Percentiles rank a stretch among this genome's conserved stretches.
These are phyloP conservation scores for Isoperla grammatica DNA, from an alignment of 2,888 invertebrate species.

Conservation along the genomic window DNA sequence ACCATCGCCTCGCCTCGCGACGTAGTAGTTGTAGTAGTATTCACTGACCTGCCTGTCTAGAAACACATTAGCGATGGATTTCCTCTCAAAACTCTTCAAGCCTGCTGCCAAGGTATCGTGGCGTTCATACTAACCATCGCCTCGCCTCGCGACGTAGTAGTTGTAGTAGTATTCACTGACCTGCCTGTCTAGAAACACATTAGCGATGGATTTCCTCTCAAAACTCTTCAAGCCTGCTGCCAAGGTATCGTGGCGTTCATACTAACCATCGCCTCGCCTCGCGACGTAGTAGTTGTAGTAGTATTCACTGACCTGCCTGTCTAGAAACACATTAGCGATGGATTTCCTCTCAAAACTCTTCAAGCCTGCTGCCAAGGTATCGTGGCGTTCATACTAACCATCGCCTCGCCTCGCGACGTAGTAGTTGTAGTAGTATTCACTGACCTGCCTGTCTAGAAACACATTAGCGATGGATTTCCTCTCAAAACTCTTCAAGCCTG, in stretches of 20 bases:
- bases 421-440: too few relatives aligned
- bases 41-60: too few relatives aligned
- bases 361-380: conserved; percentile 5
- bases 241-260: conserved; percentile 4
- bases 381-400: too few relatives aligned
- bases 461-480: conserved; percentile 23
- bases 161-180: too few relatives aligned
- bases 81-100: conserved; percentile 21
- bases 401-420: not conserved
- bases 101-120: conserved; percentile 5
- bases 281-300: too few relatives aligned
- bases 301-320: too few relatives aligned
- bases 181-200: too few relatives aligned
- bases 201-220: conserved; percentile 24
- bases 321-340: conserved; percentile 5
- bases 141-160: not conserved
- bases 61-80: conserved; percentile 19
- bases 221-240: conserved; percentile 15
- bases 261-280: not conserved
- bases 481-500: conserved; percentile 16
- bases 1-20: not conserved
- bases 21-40: too few relatives aligned
- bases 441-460: too few relatives aligned
- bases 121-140: too few relatives aligned
- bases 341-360: conserved; percentile 25